Conservation (phyloP, 2,113 vertebrate genomes). For the Pterocles orientalis region DNA sequence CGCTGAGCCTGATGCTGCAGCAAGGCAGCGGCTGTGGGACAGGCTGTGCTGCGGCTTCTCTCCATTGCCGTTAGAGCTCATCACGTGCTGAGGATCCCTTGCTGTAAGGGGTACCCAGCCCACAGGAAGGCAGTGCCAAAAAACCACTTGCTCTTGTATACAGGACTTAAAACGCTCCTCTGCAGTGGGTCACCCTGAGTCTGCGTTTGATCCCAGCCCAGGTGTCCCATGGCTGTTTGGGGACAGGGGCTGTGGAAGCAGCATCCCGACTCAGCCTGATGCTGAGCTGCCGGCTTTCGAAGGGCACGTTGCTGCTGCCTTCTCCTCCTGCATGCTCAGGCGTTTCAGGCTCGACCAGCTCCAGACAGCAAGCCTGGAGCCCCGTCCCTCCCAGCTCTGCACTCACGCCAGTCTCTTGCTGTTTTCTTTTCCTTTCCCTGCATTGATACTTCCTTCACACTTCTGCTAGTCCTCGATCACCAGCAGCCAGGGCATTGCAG, state of each 20-base stretch:
- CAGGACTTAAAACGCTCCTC: neutral
- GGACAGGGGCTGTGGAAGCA: neutral
- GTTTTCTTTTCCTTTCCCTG: neutral
- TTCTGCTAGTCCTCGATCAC: slow-evolving; percentile 14
- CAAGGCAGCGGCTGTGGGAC: neutral
- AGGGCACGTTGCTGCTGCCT: neutral
- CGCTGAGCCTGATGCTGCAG: neutral
- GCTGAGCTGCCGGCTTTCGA: neutral
- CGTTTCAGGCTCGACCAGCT: neutral
- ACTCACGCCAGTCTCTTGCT: neutral
- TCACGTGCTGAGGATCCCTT: neutral
- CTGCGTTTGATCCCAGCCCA: neutral
- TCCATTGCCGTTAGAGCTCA: neutral
- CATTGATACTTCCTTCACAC: slow-evolving; percentile 7
- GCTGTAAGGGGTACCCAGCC: neutral
- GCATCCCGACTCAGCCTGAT: neutral
- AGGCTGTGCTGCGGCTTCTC: neutral
- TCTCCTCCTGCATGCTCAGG: neutral
- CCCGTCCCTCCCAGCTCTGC: neutral
- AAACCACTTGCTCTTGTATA: too few relatives aligned
- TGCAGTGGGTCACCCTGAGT: neutral
- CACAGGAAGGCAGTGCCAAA: neutral
- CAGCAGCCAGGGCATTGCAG: neutral
- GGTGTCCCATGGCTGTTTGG: neutral
- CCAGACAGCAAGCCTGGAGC: neutral